Percentiles rank a stretch among this genome's conserved stretches.
phyloP scores from a whole-genome alignment of 2,113 vertebrate genomes.

The Chaenogobius annularis region DNA sequence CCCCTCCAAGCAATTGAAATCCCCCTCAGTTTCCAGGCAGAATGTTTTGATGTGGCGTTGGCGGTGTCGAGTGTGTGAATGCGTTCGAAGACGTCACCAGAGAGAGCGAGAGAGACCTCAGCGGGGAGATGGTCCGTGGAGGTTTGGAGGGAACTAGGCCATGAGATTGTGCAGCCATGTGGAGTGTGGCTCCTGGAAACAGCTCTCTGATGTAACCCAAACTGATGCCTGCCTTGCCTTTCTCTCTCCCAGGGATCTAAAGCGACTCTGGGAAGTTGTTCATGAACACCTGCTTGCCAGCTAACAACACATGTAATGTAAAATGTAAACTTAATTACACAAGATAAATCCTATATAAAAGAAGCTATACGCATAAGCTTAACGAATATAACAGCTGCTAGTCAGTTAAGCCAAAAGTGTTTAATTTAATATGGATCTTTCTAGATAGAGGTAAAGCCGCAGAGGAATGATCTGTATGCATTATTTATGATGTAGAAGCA shows the following conservation, averaged over 20 bases:
- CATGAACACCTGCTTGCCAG: slow-evolving; percentile 16
- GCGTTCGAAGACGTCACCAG: slow-evolving; percentile 21
- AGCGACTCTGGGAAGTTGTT: slow-evolving; percentile 50
- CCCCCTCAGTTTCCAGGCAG: slow-evolving; percentile 33
- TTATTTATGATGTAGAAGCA: slow-evolving; percentile 44
- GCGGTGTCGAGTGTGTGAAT: not conserved
- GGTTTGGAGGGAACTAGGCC: slow-evolving; percentile 73
- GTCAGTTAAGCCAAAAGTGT: slow-evolving; percentile 38
- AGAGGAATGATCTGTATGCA: slow-evolving; percentile 37
- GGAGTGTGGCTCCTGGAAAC: slow-evolving; percentile 38
- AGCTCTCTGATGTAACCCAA: slow-evolving; percentile 69
- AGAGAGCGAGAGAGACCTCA: slow-evolving; percentile 56
- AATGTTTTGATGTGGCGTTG: slow-evolving; percentile 49
- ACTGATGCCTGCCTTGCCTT: slow-evolving; percentile 46
- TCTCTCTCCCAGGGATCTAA: slow-evolving; percentile 47
- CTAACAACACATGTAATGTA: not conserved
- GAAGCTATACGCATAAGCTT: slow-evolving; percentile 5
- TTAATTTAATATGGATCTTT: slow-evolving; percentile 43
- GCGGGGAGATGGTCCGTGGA: slow-evolving; percentile 52
- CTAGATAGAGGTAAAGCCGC: slow-evolving; percentile 12
- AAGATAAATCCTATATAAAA: not conserved
- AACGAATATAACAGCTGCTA: slow-evolving; percentile 17
- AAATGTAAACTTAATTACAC: slow-evolving; percentile 2
- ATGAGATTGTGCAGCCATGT: slow-evolving; percentile 78
- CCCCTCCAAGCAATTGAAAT: slow-evolving; percentile 61